Conservation (phyloP, 1,140 invertebrate species). For the Alviniconcha marisindica region DNA sequence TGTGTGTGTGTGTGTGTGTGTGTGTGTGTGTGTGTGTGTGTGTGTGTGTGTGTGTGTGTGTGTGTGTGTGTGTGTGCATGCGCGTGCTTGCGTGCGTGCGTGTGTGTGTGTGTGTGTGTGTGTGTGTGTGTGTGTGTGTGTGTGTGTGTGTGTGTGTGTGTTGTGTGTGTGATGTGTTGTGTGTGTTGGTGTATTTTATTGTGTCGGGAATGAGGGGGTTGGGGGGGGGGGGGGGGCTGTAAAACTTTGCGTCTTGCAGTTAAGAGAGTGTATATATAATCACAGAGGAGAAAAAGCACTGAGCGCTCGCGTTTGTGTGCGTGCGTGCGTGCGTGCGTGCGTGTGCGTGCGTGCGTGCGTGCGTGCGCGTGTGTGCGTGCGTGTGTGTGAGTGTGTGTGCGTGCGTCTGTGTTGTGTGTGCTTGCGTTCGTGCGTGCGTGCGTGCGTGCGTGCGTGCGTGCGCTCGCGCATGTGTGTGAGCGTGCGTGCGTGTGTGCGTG, state of each 20-base stretch:
- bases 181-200: background rate
- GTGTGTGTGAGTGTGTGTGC: background rate
- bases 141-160: background rate
- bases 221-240: background rate
- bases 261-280: too few relatives aligned
- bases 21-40: too few relatives aligned
- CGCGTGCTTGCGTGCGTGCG: background rate
- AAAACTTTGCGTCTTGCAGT: background rate
- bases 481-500: background rate
- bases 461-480: background rate
- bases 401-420: background rate
- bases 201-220: background rate
- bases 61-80: background rate
- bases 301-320: background rate
- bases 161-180: background rate
- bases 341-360: background rate
- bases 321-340: too few relatives aligned
- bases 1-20: too few relatives aligned
- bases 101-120: constrained; percentile 20
- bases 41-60: background rate
- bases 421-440: background rate
- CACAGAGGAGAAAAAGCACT: too few relatives aligned
- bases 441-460: background rate
- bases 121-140: background rate
- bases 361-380: background rate